Base-by-base conservation (phyloP, 2,888 invertebrate species). In the Lydus trimaculatus region DNA sequence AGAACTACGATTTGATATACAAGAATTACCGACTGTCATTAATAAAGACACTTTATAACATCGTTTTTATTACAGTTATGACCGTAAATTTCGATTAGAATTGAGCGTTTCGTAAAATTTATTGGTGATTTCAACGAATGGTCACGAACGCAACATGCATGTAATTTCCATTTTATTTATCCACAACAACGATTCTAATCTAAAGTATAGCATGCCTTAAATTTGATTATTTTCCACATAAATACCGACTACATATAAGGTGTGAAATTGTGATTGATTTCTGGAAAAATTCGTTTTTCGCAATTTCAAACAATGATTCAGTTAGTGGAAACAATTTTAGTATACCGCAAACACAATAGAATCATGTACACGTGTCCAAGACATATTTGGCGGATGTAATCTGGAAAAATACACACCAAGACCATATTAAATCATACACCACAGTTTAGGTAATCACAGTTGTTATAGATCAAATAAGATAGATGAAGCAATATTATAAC, bases 401-500 rank as follows among this genome's bases (percentile, higher is more conserved):
- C 11, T 2, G 5, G 3, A 23, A 52, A 52, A 52, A 52, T 52
- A 23, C 3, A 48, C 7, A 6, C 2, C 17, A 43, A 43, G 43
- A 52, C 52, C 52, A 52, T 52, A 23, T 52, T 52, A 23, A 52
- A 52, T 52, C 23, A 52, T 52, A n/a, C n/a, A n/a, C n/a, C n/a
- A 23, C 52, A 52, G 11, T 52, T 52, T 52, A 52, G 23, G 52
- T 23, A 52, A 52, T 52, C 23, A 8, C 52, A 52, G 13, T 52
- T 52, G 52, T 48, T 48, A 9, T 52, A 52, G 52, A 52, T 52
- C 23, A 52, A 52, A 23, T 13, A 13, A 25, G 23, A 52, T 52
- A 52, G 52, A 25, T 52, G 52, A 52, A 52, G 52, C 52, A 52
- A 52, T 52, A 43, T 17, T 5, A 36, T 36, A 20, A 20, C 20